Evolutionary conservation across 2,113 vertebrate genomes (phyloP).

Genomic region (Lota lota): DNA sequence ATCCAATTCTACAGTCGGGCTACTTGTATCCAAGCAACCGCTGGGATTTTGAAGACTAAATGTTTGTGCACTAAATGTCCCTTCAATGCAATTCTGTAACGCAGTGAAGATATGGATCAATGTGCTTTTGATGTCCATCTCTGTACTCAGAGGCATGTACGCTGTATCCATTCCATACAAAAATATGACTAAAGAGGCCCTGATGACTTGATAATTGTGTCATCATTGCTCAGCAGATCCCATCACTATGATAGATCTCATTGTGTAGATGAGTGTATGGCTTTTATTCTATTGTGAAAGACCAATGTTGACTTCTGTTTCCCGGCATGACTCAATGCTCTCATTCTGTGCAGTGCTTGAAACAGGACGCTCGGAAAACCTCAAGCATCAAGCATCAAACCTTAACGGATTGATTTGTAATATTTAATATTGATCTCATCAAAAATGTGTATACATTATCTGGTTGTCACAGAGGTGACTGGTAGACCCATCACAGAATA

Average conservation of each 20-base stretch:
- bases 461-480: too few relatives aligned
- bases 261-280: neutral
- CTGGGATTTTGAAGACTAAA: constrained; percentile 52
- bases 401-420: too few relatives aligned
- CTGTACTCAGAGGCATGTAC: constrained; percentile 47
- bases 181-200: constrained; percentile 21
- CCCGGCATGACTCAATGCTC: neutral
- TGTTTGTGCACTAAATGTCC: constrained; percentile 57
- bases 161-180: constrained; percentile 37
- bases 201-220: constrained; percentile 14
- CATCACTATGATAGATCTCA: constrained; percentile 2
- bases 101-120: constrained; percentile 55
- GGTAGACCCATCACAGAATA: too few relatives aligned
- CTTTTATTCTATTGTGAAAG: constrained; percentile 1
- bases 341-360: too few relatives aligned
- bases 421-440: too few relatives aligned
- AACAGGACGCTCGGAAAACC: too few relatives aligned
- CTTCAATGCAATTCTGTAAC: constrained; percentile 57
- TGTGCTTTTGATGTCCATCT: constrained; percentile 44
- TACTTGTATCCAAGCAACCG: constrained; percentile 52
- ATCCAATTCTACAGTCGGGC: constrained; percentile 9
- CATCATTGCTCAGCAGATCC: constrained; percentile 1
- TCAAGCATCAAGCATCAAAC: too few relatives aligned
- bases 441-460: too few relatives aligned
- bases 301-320: neutral